Evolutionary conservation across 2,113 vertebrate genomes (phyloP), one percentile per base, ranked within the genome.

Genomic region (Poecilia latipinna): DNA sequence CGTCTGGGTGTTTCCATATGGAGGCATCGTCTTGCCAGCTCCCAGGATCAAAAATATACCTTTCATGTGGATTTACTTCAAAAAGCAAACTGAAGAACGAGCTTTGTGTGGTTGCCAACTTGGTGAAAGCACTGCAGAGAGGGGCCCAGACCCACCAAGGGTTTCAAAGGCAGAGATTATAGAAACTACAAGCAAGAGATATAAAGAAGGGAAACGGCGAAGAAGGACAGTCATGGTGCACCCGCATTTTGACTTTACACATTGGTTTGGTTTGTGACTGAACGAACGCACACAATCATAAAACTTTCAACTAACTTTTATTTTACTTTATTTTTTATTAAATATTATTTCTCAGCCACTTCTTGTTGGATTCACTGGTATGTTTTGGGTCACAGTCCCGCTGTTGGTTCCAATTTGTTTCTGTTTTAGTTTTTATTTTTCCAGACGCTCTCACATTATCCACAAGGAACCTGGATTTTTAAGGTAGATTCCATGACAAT

Each of bases 1-100:
- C 17, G 11, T 81, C 68, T 86, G 61, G 79, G 29, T 37, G 79
- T 67, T 64, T 66, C 75, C 85, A 88, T 77, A 86, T 86, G 84
- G 72, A 80, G 70, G 24, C 22, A 51, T 76, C 68, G 75, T 26
- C 11, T 65, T 26, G 74, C 83, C 86, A 90, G 64, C 73, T 75
- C 71, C 69, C 80, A 32, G 22, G 51, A 67, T 67, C 80, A n/a
- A 72, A 74, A 77, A 80, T 13, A 33, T 6, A 13, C 44, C 57
- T 79, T 11, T 42, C 85, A 54, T 86, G 83, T 89, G 77, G 85
- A 82, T 48, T 2, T 32, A 60, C 61, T 57, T 89, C 80, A 48
- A 77, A 86, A 62, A 72, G 73, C 35, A 32, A 82, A 82, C 69
- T 54, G 42, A 80, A 79, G 75, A 86, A 79, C 83, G 82, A 71